Base-by-base conservation (phyloP, 2,797 vertebrate genomes). In the Pipistrellus kuhlii region DNA sequence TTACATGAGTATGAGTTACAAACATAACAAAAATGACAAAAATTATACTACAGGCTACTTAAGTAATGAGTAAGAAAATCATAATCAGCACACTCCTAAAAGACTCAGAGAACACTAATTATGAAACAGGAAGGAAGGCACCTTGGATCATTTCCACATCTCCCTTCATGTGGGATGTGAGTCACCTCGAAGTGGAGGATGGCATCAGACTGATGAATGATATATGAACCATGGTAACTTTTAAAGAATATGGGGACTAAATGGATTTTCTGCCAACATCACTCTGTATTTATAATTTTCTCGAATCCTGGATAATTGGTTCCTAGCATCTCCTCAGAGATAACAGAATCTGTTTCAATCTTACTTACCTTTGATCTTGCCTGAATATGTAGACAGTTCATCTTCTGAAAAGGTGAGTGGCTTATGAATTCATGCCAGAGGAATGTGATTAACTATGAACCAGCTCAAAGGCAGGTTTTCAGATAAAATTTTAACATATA, bases 191-290 rank as follows among this genome's bases (percentile, higher is more conserved):
- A 44, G 14, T 1, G 8, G 2, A n/a, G 35, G 23, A 23, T 1
- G 2, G 14, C 12, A 6, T 81, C 8, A 11, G 32, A 18, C 4
- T 35, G 71, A 2, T 46, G 32, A 88, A 57, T 8, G 13, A 44
- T 59, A 11, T 6, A 8, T 57, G 48, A 73, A 32, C 38, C 17
- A 20, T 6, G 7, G 38, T 32, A 35, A 41, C 57, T 51, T 68
- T 41, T 18, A 4, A 25, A 68, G 59, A 25, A 20, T 59, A 35
- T 46, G 23, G 23, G 15, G 6, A 75, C 88, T 84, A 30, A 62
- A 17, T 85, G 51, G n/a, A 53, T 76, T 93, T 81, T 76, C 75
- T 77, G 53, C 30, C n/a, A 69, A 59, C 32, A 27, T 75, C 57
- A 7, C 14, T 59, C 69, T 57, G 69, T 46, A 7, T 80, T 25